These are phyloP conservation scores for Azemiops feae DNA, from an alignment of 2,113 vertebrate genomes.

Conservation along the genomic window DNA sequence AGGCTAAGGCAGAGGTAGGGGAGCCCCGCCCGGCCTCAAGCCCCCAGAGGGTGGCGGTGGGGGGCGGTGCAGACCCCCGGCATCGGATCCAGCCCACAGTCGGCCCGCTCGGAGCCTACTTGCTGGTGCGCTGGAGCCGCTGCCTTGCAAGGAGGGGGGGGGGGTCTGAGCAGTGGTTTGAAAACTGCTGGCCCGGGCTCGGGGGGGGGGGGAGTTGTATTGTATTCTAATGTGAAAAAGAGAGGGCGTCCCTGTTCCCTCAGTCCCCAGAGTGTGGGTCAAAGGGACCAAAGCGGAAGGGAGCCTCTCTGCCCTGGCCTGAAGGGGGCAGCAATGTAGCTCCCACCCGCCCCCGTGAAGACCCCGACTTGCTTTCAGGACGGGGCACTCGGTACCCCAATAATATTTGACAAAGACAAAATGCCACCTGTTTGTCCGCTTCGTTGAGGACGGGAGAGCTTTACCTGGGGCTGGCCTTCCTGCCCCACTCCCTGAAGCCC, in stretches of 20 bases:
- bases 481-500: background rate
- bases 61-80: too few relatives aligned
- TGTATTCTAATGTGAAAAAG: slow-evolving; percentile 3
- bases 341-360: background rate
- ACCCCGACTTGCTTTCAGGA: background rate
- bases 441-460: background rate
- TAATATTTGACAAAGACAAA: slow-evolving; percentile 12
- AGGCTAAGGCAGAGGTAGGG: background rate
- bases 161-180: background rate
- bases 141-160: background rate
- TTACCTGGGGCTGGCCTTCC: background rate
- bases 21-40: background rate
- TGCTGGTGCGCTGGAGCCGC: background rate
- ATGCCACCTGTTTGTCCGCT: background rate
- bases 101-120: background rate
- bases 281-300: background rate
- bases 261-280: background rate
- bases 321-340: background rate
- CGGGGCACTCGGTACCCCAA: background rate
- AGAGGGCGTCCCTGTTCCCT: background rate
- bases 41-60: too few relatives aligned
- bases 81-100: background rate
- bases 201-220: background rate
- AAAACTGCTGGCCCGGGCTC: background rate
- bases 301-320: too few relatives aligned